A percentile compares a stretch with the other conserved stretches of the same genome.
phyloP scores from a whole-genome alignment of 2,113 vertebrate genomes.

The Rissa tridactyla region DNA sequence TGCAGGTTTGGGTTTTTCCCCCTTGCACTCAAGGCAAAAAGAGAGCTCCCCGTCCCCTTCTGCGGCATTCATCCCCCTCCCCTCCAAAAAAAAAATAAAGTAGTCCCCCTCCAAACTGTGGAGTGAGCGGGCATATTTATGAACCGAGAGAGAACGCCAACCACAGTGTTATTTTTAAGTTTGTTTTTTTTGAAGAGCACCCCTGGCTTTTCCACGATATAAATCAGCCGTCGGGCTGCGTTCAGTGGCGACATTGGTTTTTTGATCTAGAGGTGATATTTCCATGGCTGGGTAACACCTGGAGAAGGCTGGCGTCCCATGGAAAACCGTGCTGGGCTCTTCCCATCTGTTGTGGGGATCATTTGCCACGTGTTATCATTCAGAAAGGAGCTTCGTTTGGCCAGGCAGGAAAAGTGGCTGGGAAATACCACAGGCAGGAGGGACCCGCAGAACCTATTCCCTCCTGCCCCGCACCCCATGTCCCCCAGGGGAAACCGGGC shows the following conservation, averaged over 20 bases:
- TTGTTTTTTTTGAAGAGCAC: background rate
- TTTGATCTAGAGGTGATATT: constrained; percentile 8
- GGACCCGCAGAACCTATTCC: background rate
- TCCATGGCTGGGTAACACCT: background rate
- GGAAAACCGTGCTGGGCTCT: background rate
- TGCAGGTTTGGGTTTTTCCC: background rate
- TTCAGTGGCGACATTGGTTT: background rate
- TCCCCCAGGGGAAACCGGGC: background rate
- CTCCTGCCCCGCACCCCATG: background rate
- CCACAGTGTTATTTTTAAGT: constrained; percentile 1
- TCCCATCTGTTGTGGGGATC: background rate
- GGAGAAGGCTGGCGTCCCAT: accelerated
- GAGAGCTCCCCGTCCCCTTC: background rate
- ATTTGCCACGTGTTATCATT: background rate
- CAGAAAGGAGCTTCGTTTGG: background rate
- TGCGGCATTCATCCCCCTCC: background rate
- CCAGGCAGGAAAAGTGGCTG: background rate
- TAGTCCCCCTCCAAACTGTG: background rate
- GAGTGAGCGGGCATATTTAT: background rate
- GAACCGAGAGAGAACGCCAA: background rate
- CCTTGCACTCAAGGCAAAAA: background rate
- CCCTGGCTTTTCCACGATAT: background rate
- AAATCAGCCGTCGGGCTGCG: background rate
- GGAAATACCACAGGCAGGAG: background rate
- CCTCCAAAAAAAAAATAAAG: background rate